Base-by-base conservation (phyloP, 2,797 vertebrate species). In the Microhierax caerulescens region DNA sequence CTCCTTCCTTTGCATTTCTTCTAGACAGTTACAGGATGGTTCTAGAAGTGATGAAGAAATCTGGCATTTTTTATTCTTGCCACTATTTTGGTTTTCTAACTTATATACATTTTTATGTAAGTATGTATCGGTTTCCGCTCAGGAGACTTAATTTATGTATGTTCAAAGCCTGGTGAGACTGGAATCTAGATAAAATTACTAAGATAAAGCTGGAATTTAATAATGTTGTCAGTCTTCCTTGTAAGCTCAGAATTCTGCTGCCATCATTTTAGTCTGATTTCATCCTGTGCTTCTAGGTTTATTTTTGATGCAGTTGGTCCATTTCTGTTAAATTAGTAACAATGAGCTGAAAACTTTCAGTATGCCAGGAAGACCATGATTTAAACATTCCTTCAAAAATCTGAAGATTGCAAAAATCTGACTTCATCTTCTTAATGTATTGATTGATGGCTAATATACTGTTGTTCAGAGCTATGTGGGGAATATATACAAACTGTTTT, bases 161-260 rank as follows among this genome's bases (percentile, higher is more conserved):
- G 6, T 75, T 90, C 19, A 84, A 85, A 86, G 37, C 50, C 48
- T 72, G 68, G 3, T 34, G 48, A 69, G 34, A 72, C 37, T 81
- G 30, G 30, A 70, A 81, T 88, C 47, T 39, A 78, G 83, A 61
- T 54, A 81, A 84, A 94, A 88, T 90, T 84, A 54, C 41, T 32
- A 60, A 92, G 21, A 88, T 78, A 72, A 94, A 83, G 10, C 61
- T 88, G 45, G 78, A 90, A 93, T 90, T 70, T 90, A 96, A 84
- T 92, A 84, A 78, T n/a, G 12, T 87, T 87, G 80, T 74, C 64
- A 83, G 20, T 76, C 59, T 94, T 84, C 10, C 41, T 61, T 56
- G 17, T 60, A 88, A 88, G 16, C 10, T 91, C 15, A 47, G 28
- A 39, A 90, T 91, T 93, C n/a, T 69, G 13, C n/a, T 90, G 78